phyloP scores from a whole-genome alignment of 2,888 invertebrate species.

The Gonocerus acuteangulatus region DNA sequence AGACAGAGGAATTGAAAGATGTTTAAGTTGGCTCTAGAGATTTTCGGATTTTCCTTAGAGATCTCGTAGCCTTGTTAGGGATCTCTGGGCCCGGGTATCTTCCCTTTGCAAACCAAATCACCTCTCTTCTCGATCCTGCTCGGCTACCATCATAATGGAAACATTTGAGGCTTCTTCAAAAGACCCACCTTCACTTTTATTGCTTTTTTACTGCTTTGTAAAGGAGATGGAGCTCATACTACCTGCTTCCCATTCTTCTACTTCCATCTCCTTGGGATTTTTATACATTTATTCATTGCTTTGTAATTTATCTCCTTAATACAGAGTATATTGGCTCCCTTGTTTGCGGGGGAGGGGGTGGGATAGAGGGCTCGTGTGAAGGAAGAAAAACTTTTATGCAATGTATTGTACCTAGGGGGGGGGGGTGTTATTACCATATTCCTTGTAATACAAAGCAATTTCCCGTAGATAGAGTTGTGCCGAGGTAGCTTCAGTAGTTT shows the following conservation, averaged over 20 bases:
- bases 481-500: no score
- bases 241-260: not conserved
- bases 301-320: constrained; percentile 2
- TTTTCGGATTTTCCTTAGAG: not conserved
- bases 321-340: no score
- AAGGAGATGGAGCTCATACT: not conserved
- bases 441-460: no score
- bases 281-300: constrained; percentile 19
- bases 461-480: no score
- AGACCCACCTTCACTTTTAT: constrained; percentile 3
- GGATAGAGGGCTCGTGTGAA: no score
- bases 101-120: constrained; percentile 19
- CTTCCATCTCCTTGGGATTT: not conserved
- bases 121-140: not conserved
- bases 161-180: constrained; percentile 13
- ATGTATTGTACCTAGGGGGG: no score
- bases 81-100: not conserved
- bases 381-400: no score
- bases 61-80: not conserved
- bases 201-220: constrained; percentile 13
- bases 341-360: no score
- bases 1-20: not conserved
- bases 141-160: constrained; percentile 8
- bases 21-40: not conserved
- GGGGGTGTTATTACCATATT: no score